A percentile compares a stretch with the other conserved stretches of the same genome.
phyloP scores from a whole-genome alignment of 2,888 invertebrate genomes.

The Rugalucina vietnamica region DNA sequence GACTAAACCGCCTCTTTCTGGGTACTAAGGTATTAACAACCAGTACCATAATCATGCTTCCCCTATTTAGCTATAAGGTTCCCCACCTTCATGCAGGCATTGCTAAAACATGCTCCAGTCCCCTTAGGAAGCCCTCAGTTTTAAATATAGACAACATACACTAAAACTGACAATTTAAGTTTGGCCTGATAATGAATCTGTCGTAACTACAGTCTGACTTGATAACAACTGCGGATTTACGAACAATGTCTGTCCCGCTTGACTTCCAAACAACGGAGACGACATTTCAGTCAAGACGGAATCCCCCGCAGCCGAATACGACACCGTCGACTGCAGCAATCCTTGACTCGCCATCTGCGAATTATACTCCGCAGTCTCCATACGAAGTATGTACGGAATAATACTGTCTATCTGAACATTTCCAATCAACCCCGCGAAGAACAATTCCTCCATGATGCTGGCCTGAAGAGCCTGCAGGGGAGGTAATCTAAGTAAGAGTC shows the following conservation, averaged over 20 bases:
- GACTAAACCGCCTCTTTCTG: too few species aligned
- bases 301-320: not conserved
- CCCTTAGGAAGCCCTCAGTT: too few species aligned
- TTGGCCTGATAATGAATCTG: slow-evolving; percentile 10
- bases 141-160: not conserved
- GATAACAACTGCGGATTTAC: slow-evolving; percentile 56
- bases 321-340: slow-evolving; percentile 45
- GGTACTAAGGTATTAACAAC: too few species aligned
- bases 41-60: too few species aligned
- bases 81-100: too few species aligned
- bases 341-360: slow-evolving; percentile 79
- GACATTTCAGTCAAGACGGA: slow-evolving; percentile 1
- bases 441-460: slow-evolving; percentile 96
- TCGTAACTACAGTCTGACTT: slow-evolving; percentile 32
- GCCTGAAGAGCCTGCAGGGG: slow-evolving; percentile 85
- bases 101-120: too few species aligned
- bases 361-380: slow-evolving; percentile 84
- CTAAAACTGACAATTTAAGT: not conserved
- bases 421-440: slow-evolving; percentile 95
- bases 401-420: slow-evolving; percentile 98
- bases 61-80: too few species aligned
- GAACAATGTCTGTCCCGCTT: slow-evolving; percentile 45
- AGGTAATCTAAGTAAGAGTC: slow-evolving; percentile 88
- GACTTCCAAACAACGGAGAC: not conserved
- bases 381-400: slow-evolving; percentile 94